Conservation (phyloP, 2,113 vertebrate species). For the Dascyllus trimaculatus region DNA sequence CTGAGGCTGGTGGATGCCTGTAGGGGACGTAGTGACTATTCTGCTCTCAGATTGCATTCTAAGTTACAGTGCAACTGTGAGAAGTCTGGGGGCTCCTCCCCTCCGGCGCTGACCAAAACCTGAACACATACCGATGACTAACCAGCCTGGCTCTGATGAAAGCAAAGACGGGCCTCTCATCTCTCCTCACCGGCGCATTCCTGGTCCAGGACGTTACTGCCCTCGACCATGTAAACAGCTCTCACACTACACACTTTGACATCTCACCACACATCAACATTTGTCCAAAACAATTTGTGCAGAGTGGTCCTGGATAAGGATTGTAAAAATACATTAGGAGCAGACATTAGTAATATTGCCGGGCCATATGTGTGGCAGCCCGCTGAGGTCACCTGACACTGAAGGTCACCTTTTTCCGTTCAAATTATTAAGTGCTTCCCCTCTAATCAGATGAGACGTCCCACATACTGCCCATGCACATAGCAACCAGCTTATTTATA, state of each 20-base stretch:
- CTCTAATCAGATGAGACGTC: constrained; percentile 86
- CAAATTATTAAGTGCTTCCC: constrained; percentile 86
- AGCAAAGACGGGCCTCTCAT: constrained; percentile 47
- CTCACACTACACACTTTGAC: not conserved
- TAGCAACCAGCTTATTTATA: constrained; percentile 86
- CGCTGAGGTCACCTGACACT: constrained; percentile 81
- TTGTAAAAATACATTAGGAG: constrained; percentile 76
- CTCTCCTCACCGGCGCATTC: constrained; percentile 22
- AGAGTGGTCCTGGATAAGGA: constrained; percentile 73
- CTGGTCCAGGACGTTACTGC: constrained; percentile 1
- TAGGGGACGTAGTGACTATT: constrained; percentile 59
- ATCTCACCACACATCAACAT: constrained; percentile 65
- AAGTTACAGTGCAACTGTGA: constrained; percentile 49
- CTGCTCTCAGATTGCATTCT: constrained; percentile 56
- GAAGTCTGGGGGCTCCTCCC: constrained; percentile 15
- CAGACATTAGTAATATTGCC: constrained; percentile 82
- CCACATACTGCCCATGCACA: constrained; percentile 78
- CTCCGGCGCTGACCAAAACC: constrained; percentile 2
- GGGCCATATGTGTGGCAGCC: constrained; percentile 78
- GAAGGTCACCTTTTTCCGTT: constrained; percentile 85
- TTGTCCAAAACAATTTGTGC: constrained; percentile 75
- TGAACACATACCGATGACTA: constrained; percentile 28
- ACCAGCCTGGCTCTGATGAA: constrained; percentile 40
- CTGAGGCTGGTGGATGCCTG: constrained; percentile 33
- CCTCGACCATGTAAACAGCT: constrained; percentile 52